Evolutionary conservation across 37 sponge, comb jelly and placozoan species (phyloP).

Genomic region (Axinella damicornis): DNA sequence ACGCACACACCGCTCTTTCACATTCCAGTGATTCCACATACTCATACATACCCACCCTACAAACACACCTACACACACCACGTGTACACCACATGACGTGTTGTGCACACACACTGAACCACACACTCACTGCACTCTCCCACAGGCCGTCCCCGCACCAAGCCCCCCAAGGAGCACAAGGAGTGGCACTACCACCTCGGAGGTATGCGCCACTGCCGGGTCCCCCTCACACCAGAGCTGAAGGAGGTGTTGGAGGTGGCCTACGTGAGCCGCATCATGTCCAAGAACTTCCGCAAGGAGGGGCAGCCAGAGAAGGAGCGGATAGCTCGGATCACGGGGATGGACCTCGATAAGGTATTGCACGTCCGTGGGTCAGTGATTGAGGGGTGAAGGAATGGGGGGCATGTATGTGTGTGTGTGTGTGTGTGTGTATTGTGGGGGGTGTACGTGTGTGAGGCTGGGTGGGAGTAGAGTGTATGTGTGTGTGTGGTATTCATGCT

Average conservation of each 20-base stretch:
- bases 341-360: constrained; percentile 71
- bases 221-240: constrained; percentile 64
- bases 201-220: constrained; percentile 57
- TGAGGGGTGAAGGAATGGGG: too few species aligned
- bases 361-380: too few species aligned
- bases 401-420: too few species aligned
- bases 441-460: too few species aligned
- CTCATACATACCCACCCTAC: too few species aligned
- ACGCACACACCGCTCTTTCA: too few species aligned
- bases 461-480: too few species aligned
- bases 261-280: constrained; percentile 78
- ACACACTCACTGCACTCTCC: background rate
- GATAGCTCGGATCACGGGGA: constrained; percentile 71
- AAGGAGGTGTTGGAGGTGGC: constrained; percentile 81
- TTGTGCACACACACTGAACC: too few species aligned
- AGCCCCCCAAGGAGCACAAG: constrained; percentile 25
- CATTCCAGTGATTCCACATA: too few species aligned
- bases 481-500: too few species aligned
- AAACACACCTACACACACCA: background rate
- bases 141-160: constrained; percentile 39
- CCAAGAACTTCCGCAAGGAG: constrained; percentile 78
- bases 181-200: constrained; percentile 75
- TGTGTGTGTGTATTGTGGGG: too few species aligned
- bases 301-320: constrained; percentile 88
- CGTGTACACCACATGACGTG: background rate